phyloP scores from a whole-genome alignment of 2,888 invertebrate genomes.

The Mechanitis messenoides region DNA sequence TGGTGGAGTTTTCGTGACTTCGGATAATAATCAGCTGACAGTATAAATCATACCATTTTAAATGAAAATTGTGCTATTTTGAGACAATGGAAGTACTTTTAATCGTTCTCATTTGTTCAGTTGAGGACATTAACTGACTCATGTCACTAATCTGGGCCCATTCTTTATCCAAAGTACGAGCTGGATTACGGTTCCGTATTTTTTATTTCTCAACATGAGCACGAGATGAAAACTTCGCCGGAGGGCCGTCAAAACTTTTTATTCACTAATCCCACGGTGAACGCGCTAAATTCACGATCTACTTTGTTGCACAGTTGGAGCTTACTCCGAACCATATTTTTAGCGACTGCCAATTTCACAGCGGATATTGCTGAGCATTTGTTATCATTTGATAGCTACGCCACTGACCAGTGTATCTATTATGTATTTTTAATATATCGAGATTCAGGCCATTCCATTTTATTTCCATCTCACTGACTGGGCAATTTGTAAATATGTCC shows the following conservation, averaged over 20 bases:
- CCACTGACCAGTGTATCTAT: constrained; percentile 26
- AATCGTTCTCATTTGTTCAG: background rate
- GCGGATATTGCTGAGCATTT: constrained; percentile 57
- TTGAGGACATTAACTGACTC: constrained; percentile 7
- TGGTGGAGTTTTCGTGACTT: background rate
- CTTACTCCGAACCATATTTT: constrained; percentile 67
- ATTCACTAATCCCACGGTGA: constrained; percentile 63
- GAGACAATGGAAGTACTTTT: constrained; percentile 5
- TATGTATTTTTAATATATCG: constrained; percentile 31
- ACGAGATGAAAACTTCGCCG: constrained; percentile 66
- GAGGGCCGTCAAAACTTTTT: constrained; percentile 54
- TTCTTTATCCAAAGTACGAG: constrained; percentile 38
- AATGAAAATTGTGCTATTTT: background rate
- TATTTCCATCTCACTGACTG: constrained; percentile 27
- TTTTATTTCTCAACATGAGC: constrained; percentile 61
- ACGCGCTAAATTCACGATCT: constrained; percentile 68
- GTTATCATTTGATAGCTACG: constrained; percentile 54
- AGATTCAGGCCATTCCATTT: constrained; percentile 25
- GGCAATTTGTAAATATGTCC: constrained; percentile 38
- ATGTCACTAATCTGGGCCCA: constrained; percentile 42
- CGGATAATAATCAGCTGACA: background rate
- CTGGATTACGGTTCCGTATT: constrained; percentile 45
- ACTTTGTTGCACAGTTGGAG: constrained; percentile 61
- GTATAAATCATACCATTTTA: background rate
- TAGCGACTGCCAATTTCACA: constrained; percentile 56